These are phyloP conservation scores for Aegotheles bennettii DNA, from an alignment of 2,113 vertebrate species.

Conservation along the genomic window DNA sequence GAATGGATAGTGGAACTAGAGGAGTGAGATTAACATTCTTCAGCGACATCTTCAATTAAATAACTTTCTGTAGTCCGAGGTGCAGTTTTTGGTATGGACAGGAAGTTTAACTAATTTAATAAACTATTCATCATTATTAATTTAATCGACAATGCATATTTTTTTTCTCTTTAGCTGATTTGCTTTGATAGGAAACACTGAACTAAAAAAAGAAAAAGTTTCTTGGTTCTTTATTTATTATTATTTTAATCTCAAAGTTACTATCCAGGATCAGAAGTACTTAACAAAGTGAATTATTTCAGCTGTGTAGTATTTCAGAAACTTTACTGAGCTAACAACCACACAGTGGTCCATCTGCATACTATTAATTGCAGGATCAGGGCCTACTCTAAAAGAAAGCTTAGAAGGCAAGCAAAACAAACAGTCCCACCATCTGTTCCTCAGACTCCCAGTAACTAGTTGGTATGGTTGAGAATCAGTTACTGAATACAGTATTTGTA, in stretches of 20 bases:
- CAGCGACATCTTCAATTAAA: not conserved
- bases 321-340: not conserved
- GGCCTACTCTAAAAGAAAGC: not conserved
- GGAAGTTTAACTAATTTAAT: not conserved
- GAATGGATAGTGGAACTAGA: not conserved
- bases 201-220: not conserved
- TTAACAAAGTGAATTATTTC: not conserved
- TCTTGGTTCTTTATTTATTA: not conserved
- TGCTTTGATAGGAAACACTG: not conserved
- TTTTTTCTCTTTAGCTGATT: not conserved
- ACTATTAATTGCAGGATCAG: not conserved
- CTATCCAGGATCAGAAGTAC: not conserved
- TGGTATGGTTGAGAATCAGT: not conserved
- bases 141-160: not conserved
- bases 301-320: not conserved
- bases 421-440: not conserved
- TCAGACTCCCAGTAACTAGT: not conserved
- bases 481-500: not conserved
- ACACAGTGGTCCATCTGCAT: not conserved
- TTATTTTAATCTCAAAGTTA: not conserved
- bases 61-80: not conserved
- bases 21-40: constrained; percentile 14
- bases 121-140: not conserved
- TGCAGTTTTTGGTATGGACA: not conserved
- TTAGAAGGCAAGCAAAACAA: not conserved